Evolutionary conservation across 2,888 invertebrate genomes (phyloP).

Genomic region (Ellobium chinense): DNA sequence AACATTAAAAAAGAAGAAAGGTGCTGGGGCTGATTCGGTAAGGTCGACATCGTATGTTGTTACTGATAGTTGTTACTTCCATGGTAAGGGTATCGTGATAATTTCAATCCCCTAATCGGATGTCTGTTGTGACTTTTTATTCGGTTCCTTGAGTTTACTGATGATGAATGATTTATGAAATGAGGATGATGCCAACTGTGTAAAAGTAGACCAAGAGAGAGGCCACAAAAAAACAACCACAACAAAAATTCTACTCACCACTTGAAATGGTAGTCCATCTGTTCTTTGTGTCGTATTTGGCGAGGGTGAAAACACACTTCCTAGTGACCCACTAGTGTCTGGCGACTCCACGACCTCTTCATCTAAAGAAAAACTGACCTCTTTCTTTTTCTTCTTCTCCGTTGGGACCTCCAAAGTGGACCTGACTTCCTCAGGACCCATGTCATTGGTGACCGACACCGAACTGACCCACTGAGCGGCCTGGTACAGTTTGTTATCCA

Average conservation of each 20-base stretch:
- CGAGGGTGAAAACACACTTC: constrained; percentile 42
- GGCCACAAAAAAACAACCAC: background rate
- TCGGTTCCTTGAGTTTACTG: no score
- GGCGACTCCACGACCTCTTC: constrained; percentile 54
- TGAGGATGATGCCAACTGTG: no score
- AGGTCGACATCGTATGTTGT: no score
- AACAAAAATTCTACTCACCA: constrained; percentile 34
- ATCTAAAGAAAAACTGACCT: constrained; percentile 71
- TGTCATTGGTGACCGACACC: constrained; percentile 40
- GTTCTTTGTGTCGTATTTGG: background rate
- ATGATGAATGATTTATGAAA: no score
- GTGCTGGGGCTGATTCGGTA: no score
- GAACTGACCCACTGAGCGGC: constrained; percentile 52
- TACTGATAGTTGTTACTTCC: no score
- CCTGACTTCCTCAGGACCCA: constrained; percentile 20
- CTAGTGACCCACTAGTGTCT: constrained; percentile 65
- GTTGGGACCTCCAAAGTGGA: constrained; percentile 54
- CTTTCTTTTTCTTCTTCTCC: constrained; percentile 62
- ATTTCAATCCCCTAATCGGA: no score
- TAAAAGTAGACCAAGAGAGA: background rate
- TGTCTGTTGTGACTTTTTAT: no score
- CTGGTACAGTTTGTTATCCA: constrained; percentile 53
- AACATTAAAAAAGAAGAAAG: no score
- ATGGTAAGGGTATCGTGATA: no score
- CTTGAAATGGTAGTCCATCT: constrained; percentile 6